Evolutionary conservation across 2,797 vertebrate genomes (phyloP), one percentile per base, ranked within the genome.

Genomic region (Etheostoma perlongum): DNA sequence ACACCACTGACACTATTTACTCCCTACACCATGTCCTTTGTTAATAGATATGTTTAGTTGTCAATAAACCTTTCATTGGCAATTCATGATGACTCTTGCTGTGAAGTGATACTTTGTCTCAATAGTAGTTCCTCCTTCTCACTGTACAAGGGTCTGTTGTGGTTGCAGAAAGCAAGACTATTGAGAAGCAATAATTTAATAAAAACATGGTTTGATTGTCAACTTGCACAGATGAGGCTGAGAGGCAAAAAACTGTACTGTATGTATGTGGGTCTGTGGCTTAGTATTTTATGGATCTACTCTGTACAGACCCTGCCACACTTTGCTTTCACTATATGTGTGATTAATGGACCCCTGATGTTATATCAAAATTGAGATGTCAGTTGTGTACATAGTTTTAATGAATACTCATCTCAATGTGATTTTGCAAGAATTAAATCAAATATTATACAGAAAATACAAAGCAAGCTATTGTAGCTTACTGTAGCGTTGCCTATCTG

Each of bases 401-500:
- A 46, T 58, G 21, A n/a, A 14, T 44, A 4, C 47, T 67, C 12
- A 25, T 42, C 44, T 54, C 18, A 7, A 40, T 0, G 3, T 27
- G 27, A 27, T 27, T 27, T 27, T 27, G 27, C 27, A 4, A 27
- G 4, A 27, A 27, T 27, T 27, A 27, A 27, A 27, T 27, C 27
- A 27, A 27, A 27, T 27, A 27, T 4, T 27, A 27, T 27, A 27
- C 27, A 4, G 27, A 27, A 27, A 27, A 27, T 27, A 21, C 30
- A 49, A 61, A 48, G 40, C 27, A 23, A 44, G 5, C 14, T 5
- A 36, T 59, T 46, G 49, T 47, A 5, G 40, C 16, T 54, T 15
- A 21, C 4, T 19, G 55, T 63, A 3, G 10, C 3, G 4, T 15
- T 59, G 51, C 58, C 71, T 68, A 67, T 82, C 67, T 83, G 58